These are phyloP conservation scores for Dendroctonus ponderosae DNA, from an alignment of 1,140 invertebrate genomes.

Conservation along the genomic window DNA sequence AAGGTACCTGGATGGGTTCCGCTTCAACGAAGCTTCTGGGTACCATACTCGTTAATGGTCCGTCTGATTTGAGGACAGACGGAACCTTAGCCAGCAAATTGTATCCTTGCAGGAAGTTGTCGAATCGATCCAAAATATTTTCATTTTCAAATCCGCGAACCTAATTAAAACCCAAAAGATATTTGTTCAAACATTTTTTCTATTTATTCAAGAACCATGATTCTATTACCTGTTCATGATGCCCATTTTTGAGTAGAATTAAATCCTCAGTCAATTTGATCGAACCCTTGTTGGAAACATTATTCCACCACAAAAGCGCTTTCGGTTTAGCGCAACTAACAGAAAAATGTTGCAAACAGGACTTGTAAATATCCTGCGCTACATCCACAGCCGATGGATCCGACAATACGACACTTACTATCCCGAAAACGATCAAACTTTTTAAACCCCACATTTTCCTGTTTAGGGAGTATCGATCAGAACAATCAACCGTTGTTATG, in stretches of 20 bases:
- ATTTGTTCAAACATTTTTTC: neutral
- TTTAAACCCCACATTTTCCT: constrained; percentile 35
- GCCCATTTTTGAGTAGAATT: constrained; percentile 62
- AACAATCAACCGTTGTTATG: neutral
- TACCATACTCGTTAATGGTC: constrained; percentile 59
- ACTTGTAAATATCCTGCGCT: constrained; percentile 61
- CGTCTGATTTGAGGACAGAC: constrained; percentile 57
- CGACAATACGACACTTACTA: constrained; percentile 26
- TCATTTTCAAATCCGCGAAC: constrained; percentile 35
- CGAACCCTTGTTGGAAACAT: constrained; percentile 63
- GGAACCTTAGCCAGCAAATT: constrained; percentile 64
- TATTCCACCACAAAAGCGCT: constrained; percentile 68
- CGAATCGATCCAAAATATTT: constrained; percentile 61
- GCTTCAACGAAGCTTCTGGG: constrained; percentile 67
- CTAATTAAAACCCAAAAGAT: constrained; percentile 32
- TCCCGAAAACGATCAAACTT: constrained; percentile 31
- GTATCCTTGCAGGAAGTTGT: constrained; percentile 64
- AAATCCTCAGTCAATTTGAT: constrained; percentile 72
- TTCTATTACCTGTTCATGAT: constrained; percentile 46
- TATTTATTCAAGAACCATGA: constrained; percentile 36
- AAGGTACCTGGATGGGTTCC: constrained; percentile 64
- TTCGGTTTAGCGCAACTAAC: constrained; percentile 72
- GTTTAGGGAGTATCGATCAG: neutral
- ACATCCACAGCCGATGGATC: constrained; percentile 57
- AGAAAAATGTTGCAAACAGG: constrained; percentile 64